Evolutionary conservation across 2,888 invertebrate species (phyloP).

Genomic region (Acrobasis consociella): DNA sequence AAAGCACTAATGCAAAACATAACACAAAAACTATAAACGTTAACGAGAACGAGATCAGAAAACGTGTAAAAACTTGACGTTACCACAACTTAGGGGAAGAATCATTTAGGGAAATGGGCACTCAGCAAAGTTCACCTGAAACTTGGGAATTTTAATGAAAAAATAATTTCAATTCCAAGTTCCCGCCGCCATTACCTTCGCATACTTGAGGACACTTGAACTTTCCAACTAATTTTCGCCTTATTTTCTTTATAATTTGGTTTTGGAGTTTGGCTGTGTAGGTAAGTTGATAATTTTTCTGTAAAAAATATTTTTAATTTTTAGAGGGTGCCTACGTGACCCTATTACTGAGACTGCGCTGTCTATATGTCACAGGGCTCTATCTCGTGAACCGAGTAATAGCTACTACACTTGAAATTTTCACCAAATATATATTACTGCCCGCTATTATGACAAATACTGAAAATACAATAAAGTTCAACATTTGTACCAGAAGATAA

Average conservation of each 20-base stretch:
- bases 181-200: constrained; percentile 63
- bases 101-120: constrained; percentile 63
- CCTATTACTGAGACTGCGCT: no score
- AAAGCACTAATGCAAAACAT: no score
- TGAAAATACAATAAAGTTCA: no score
- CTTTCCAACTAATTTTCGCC: constrained; percentile 38
- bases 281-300: not conserved
- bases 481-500: no score
- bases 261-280: constrained; percentile 13
- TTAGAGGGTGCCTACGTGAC: no score
- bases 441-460: no score
- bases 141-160: constrained; percentile 76
- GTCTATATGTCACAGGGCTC: no score
- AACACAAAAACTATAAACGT: no score
- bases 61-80: not conserved
- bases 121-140: constrained; percentile 73
- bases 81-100: constrained; percentile 50
- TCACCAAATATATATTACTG: no score
- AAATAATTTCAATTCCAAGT: constrained; percentile 79
- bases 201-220: constrained; percentile 60
- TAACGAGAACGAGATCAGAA: not conserved
- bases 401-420: no score
- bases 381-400: no score
- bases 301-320: no score
- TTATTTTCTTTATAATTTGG: constrained; percentile 23